phyloP scores from a whole-genome alignment of 2,888 invertebrate genomes.

The Rhamphomyia laevipes region DNA sequence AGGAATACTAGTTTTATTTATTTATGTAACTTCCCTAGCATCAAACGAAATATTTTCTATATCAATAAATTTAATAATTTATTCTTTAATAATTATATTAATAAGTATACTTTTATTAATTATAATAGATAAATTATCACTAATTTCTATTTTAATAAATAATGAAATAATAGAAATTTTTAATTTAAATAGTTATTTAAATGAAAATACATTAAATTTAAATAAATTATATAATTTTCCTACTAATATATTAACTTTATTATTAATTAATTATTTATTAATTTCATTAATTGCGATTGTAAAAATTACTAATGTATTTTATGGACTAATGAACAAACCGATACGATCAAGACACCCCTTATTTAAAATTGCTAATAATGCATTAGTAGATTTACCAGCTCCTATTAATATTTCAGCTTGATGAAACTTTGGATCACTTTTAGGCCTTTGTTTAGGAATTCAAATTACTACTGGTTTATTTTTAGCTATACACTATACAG shows the following conservation, averaged over 20 bases:
- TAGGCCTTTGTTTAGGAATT: conserved; percentile 49
- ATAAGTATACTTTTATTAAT: conserved; percentile 21
- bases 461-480: conserved; percentile 60
- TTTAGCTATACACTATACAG: conserved; percentile 56
- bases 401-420: conserved; percentile 49
- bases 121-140: conserved; percentile 22
- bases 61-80: conserved; percentile 27
- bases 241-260: conserved; percentile 40
- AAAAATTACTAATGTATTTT: conserved; percentile 45
- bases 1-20: conserved; percentile 51
- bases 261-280: conserved; percentile 48
- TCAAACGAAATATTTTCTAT: conserved; percentile 47
- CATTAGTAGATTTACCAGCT: conserved; percentile 47
- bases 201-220: conserved; percentile 40
- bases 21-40: conserved; percentile 50
- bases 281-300: conserved; percentile 45
- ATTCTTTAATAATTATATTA: conserved; percentile 20
- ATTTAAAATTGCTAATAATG: conserved; percentile 46
- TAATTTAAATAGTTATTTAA: conserved; percentile 22
- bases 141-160: conserved; percentile 34
- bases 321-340: conserved; percentile 40
- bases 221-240: conserved; percentile 44
- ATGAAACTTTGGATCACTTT: conserved; percentile 59
- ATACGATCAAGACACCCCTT: conserved; percentile 40
- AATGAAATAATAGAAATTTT: conserved; percentile 30